These are phyloP conservation scores for Mirza zaza DNA, from an alignment of 2,113 vertebrate species.

Conservation along the genomic window DNA sequence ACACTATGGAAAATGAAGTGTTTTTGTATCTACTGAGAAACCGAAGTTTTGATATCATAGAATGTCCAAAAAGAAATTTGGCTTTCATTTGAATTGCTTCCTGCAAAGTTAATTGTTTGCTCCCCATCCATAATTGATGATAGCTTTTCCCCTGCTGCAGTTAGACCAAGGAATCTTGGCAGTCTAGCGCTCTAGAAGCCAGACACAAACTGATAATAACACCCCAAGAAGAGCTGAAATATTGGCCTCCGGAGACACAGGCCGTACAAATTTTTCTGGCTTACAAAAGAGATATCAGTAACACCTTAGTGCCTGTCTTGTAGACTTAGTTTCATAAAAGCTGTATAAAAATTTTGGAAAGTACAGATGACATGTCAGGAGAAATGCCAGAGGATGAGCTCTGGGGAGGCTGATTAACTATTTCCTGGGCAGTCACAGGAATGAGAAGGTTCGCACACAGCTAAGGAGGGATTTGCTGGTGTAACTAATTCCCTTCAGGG, in stretches of 20 bases:
- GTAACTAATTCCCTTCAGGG: neutral
- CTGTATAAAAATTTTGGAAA: conserved; percentile 53
- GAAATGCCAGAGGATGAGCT: conserved; percentile 46
- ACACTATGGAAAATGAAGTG: conserved; percentile 34
- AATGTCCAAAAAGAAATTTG: conserved; percentile 49
- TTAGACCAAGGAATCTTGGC: conserved; percentile 45
- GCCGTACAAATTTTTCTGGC: conserved; percentile 62
- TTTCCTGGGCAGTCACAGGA: conserved; percentile 41
- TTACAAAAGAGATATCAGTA: conserved; percentile 73
- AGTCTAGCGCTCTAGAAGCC: conserved; percentile 53
- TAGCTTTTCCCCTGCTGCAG: conserved; percentile 48
- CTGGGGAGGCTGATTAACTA: conserved; percentile 56
- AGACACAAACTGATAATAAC: conserved; percentile 57
- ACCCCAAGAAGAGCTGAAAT: conserved; percentile 45
- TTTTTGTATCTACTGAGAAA: neutral
- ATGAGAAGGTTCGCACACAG: neutral
- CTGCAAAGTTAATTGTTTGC: conserved; percentile 64
- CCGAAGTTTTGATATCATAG: conserved; percentile 29
- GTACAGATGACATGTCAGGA: conserved; percentile 50
- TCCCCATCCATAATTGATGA: conserved; percentile 64
- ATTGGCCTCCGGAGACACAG: conserved; percentile 53
- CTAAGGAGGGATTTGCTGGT: neutral
- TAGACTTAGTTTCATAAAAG: conserved; percentile 72
- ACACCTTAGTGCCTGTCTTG: conserved; percentile 61
- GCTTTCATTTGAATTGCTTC: conserved; percentile 70